Percentiles rank a stretch among this genome's conserved stretches.
These are phyloP conservation scores for Metallyticus violacea DNA, from an alignment of 2,888 invertebrate genomes.

Conservation along the genomic window DNA sequence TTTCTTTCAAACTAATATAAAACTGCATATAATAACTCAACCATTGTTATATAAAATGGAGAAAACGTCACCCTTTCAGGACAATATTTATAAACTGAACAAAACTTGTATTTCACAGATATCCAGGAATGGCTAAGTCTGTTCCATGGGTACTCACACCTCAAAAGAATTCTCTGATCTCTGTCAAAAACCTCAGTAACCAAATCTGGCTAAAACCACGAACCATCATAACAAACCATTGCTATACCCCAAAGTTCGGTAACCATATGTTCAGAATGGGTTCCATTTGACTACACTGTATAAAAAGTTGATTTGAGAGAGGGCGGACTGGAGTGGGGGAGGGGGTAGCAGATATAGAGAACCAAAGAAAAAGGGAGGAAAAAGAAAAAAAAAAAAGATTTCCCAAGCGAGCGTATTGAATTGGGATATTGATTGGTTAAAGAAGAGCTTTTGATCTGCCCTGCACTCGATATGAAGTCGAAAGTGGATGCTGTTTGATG, in stretches of 20 bases:
- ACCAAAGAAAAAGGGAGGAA: background rate
- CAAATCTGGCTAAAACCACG: too few relatives aligned
- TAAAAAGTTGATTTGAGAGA: background rate
- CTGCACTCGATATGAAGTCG: too few relatives aligned
- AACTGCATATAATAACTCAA: too few relatives aligned
- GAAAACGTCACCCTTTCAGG: too few relatives aligned
- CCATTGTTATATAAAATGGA: too few relatives aligned
- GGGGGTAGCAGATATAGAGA: background rate
- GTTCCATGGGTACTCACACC: background rate
- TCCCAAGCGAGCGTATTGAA: background rate
- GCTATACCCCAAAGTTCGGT: background rate
- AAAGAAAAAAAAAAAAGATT: background rate
- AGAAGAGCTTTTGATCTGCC: background rate
- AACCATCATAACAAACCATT: background rate
- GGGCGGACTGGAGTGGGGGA: too few relatives aligned
- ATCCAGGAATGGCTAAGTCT: too few relatives aligned
- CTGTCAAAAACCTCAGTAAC: background rate
- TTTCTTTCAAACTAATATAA: too few relatives aligned
- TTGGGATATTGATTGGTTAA: constrained; percentile 3
- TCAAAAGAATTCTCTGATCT: background rate
- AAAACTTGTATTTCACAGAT: too few relatives aligned
- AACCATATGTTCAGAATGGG: background rate
- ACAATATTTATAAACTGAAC: too few relatives aligned
- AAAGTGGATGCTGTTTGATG: too few relatives aligned
- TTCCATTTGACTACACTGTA: background rate